A percentile compares a stretch with the other conserved stretches of the same genome.
Evolutionary conservation across 2,113 vertebrate species (phyloP).

Genomic region (Pelobates fuscus): DNA sequence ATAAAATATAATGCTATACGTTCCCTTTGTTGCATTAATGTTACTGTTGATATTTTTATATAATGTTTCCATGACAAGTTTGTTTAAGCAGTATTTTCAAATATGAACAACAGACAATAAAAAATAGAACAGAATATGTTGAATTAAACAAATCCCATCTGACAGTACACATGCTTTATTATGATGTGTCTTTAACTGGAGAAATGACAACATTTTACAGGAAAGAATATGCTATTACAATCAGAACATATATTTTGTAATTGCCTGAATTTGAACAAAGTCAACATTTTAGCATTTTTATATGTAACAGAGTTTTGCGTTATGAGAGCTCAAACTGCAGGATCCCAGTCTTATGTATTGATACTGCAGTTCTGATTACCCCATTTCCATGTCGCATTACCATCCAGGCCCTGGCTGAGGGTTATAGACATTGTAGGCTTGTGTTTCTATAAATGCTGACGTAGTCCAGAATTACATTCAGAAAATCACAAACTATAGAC

Average conservation of each 20-base stretch:
- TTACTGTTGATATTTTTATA: too few species aligned
- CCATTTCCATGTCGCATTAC: too few species aligned
- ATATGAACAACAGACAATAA: not conserved
- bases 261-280: not conserved
- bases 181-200: not conserved
- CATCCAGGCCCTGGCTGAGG: too few species aligned
- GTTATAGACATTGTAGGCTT: too few species aligned
- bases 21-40: too few species aligned
- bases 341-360: too few species aligned
- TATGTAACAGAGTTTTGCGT: not conserved
- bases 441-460: too few species aligned
- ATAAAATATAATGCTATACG: too few species aligned
- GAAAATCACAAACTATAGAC: too few species aligned
- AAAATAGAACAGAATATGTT: not conserved
- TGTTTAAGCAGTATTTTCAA: not conserved
- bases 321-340: too few species aligned
- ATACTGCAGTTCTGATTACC: too few species aligned
- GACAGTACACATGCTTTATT: not conserved
- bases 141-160: slow-evolving; percentile 1
- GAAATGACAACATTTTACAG: not conserved
- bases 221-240: not conserved
- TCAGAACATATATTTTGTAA: not conserved
- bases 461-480: too few species aligned
- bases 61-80: not conserved
- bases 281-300: not conserved